Conservation (phyloP, 2,797 vertebrate genomes). For the Pseudochirops corinnae region DNA sequence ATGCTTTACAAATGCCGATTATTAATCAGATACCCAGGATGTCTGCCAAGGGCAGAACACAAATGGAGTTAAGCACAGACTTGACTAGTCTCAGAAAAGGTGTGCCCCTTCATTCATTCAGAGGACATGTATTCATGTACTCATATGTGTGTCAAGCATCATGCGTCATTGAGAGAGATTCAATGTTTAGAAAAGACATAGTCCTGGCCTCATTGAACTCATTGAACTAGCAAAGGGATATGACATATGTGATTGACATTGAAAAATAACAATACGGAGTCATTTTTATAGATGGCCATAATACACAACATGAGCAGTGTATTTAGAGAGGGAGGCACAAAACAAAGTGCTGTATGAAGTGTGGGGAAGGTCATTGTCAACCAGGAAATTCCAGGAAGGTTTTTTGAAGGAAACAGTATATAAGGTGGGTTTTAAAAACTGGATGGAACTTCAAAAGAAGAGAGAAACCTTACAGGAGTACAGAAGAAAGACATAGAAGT, state of each 20-base stretch:
- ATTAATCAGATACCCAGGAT: conserved; percentile 25
- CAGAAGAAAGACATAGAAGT: background rate
- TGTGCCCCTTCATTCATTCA: conserved; percentile 2
- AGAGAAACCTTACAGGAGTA: background rate
- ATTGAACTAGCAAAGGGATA: background rate
- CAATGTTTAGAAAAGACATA: background rate
- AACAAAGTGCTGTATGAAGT: background rate
- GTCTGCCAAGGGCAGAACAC: conserved; percentile 33
- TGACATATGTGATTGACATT: background rate
- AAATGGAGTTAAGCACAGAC: background rate
- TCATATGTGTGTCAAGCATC: background rate
- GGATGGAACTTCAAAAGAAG: background rate
- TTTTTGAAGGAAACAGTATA: background rate
- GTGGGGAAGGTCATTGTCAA: background rate
- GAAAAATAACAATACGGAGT: background rate
- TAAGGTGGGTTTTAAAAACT: background rate
- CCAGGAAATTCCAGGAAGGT: background rate
- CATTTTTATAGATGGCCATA: background rate
- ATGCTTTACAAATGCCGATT: background rate
- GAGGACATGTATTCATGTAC: background rate
- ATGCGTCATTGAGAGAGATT: background rate
- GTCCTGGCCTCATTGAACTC: background rate
- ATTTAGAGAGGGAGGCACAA: background rate
- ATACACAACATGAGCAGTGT: background rate
- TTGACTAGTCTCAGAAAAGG: background rate